phyloP scores from a whole-genome alignment of 2,113 vertebrate species.

The Myiopsitta monachus region DNA sequence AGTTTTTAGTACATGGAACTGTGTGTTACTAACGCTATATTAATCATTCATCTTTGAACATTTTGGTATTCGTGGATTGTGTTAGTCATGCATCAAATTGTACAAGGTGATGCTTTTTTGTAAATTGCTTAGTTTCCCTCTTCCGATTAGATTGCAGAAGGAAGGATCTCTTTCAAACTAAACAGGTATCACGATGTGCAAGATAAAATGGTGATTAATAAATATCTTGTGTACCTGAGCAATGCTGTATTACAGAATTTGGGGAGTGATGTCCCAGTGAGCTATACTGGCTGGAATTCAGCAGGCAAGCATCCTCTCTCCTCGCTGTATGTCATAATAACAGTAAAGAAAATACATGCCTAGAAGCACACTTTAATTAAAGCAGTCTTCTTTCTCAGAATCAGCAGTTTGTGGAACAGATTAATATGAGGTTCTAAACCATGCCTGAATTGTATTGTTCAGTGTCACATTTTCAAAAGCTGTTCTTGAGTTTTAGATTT shows the following conservation, averaged over 20 bases:
- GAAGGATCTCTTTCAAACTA: not conserved
- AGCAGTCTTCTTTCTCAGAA: not conserved
- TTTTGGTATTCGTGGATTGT: not conserved
- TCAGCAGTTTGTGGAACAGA: not conserved
- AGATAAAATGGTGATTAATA: not conserved
- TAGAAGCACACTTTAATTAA: not conserved
- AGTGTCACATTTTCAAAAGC: not conserved
- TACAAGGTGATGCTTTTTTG: not conserved
- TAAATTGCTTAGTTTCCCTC: not conserved
- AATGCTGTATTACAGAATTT: not conserved
- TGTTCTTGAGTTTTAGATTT: not conserved
- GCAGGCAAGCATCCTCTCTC: not conserved
- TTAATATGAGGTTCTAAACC: not conserved
- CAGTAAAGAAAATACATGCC: not conserved
- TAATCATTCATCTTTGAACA: not conserved
- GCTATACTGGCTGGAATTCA: not conserved
- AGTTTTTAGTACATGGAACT: not conserved
- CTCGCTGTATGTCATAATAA: not conserved
- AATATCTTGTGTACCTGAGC: not conserved
- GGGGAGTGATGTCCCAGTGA: not conserved
- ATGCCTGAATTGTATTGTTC: not conserved
- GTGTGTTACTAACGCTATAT: not conserved
- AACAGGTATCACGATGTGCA: not conserved
- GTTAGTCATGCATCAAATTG: not conserved
- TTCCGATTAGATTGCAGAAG: not conserved